Evolutionary conservation across 1,140 invertebrate species (phyloP), one percentile per base, ranked within the genome.

Genomic region (Eciton burchellii): DNA sequence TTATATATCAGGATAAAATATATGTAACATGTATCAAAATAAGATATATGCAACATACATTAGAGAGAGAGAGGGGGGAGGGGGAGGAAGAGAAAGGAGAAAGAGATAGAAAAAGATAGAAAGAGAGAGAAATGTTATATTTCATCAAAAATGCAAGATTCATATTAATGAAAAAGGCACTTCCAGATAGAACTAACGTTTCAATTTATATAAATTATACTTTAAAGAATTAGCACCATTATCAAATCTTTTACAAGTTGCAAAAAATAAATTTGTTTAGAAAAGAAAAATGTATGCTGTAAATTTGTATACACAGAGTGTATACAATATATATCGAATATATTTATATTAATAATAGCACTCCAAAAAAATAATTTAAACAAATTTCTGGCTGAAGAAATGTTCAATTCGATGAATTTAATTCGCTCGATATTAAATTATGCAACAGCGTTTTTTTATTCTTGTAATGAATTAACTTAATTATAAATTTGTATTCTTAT

Each of bases 101-200:
- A n/a, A n/a, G n/a, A n/a, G n/a, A n/a, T n/a, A n/a, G n/a, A n/a
- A n/a, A n/a, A n/a, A n/a, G n/a, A n/a, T n/a, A n/a, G n/a, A n/a
- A n/a, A 43, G 16, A 72, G 6, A 11, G 54, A 43, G 12, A 60
- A 24, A 21, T 14, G 3, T 71, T n/a, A 71, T 12, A 73, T 54
- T 24, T 24, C 16, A 0, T 14, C 9, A 11, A 76, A 76, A 65
- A 65, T 72, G 43, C 29, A 65, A 63, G 29, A 54, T 76, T 65
- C 11, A 11, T 11, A 65, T 76, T 52, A 76, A 16, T 52, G 5
- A 76, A 52, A 65, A 76, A 76, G 73, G 73, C 73, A 76, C 73
- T 76, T 76, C 29, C 41, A 76, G 1, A 12, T 76, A 76, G 19
- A 76, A 41, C 14, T 24, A 11, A 57, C 11, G 41, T 41, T 29